Conservation (phyloP, 35 echinoderm and acorn worm species). For the Heliocidaris erythrogramma region DNA sequence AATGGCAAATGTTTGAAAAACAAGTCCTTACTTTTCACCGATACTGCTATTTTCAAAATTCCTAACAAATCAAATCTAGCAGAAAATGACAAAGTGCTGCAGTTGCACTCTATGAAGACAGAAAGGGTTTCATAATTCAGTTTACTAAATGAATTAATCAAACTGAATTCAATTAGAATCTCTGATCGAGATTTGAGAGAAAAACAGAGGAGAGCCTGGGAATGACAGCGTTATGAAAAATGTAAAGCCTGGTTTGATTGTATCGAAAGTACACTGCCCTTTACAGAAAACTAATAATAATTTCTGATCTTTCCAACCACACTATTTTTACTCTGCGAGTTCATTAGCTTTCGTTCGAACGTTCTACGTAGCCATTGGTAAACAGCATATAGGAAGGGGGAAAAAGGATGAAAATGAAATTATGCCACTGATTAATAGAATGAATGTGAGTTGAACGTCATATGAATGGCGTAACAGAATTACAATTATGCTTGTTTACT, state of each 20-base stretch:
- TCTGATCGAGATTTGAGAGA: conserved; percentile 22
- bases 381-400: neutral
- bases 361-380: neutral
- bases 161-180: conserved; percentile 34
- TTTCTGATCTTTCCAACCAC: conserved; percentile 18
- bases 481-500: conserved; percentile 20
- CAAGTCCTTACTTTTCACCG: neutral
- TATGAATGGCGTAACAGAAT: neutral
- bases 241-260: conserved; percentile 10
- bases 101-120: neutral
- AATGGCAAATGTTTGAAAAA: neutral
- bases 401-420: conserved; percentile 6
- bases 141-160: conserved; percentile 26
- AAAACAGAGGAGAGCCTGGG: neutral
- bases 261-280: conserved; percentile 20
- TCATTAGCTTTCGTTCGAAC: conserved; percentile 12
- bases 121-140: neutral
- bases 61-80: neutral
- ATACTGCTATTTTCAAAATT: neutral
- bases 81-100: neutral
- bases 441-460: neutral
- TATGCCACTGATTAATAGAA: neutral
- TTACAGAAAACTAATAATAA: conserved; percentile 15
- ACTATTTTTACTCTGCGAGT: neutral
- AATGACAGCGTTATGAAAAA: conserved; percentile 20